Percentiles rank a stretch among this genome's conserved stretches.
Evolutionary conservation across 2,888 invertebrate genomes (phyloP).

Genomic region (Chironomus riparius): DNA sequence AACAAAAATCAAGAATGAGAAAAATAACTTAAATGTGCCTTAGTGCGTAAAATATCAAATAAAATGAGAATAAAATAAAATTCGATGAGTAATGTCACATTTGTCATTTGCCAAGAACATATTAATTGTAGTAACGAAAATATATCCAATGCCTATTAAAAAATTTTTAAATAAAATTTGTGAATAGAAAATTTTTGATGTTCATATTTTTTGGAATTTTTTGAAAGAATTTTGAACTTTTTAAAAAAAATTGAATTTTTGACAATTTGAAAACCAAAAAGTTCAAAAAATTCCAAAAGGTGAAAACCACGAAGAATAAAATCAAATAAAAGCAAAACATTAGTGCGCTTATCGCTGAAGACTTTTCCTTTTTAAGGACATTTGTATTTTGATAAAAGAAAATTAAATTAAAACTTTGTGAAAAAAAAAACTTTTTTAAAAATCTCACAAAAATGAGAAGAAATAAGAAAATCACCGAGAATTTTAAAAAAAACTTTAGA

Average conservation of each 20-base stretch:
- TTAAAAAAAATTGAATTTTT: background rate
- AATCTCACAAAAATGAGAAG: background rate
- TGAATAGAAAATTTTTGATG: background rate
- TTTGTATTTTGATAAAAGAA: no score
- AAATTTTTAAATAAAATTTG: background rate
- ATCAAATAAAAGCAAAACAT: background rate
- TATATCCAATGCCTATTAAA: background rate
- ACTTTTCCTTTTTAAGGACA: no score
- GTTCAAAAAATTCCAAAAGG: no score
- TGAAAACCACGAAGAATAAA: background rate
- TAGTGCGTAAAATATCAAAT: slow-evolving; percentile 13
- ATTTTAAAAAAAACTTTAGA: no score
- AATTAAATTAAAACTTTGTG: background rate
- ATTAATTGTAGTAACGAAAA: no score
- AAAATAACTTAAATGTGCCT: slow-evolving; percentile 23
- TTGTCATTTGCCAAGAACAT: no score
- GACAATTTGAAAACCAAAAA: background rate
- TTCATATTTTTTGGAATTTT: background rate
- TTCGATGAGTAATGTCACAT: background rate
- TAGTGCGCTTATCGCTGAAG: background rate
- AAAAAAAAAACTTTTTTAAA: background rate
- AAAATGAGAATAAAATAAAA: background rate
- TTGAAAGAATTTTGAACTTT: no score
- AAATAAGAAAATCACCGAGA: background rate
- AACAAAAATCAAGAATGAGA: background rate